Evolutionary conservation across 1,140 invertebrate species (phyloP), one percentile per base, ranked within the genome.

Genomic region (Adelges cooleyi): DNA sequence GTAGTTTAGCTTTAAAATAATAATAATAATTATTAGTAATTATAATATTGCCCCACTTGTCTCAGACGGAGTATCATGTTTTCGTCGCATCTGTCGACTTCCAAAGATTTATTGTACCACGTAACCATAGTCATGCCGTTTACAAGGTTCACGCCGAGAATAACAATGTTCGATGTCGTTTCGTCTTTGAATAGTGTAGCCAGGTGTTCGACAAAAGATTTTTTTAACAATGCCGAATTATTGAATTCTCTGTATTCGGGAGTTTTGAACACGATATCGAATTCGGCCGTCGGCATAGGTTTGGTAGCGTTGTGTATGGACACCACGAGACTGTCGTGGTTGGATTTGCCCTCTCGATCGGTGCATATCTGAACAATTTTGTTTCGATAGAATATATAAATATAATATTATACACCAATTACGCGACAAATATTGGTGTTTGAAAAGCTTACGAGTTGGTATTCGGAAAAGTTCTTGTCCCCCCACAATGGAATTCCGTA

Each of bases 271-370:
- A 82, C 87, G 78, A 94, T 86, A 51, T 83, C 84, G 71, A 91
- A 90, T 70, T 88, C 82, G 29, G 87, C 80, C 73, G 81, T 78
- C 74, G 85, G 74, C 71, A 80, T 70, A 74, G 68, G 71, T 74
- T 77, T 72, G 54, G 81, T 74, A 6, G 81, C 74, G 36, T 77
- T 75, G 38, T 79, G 74, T 0, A 92, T 86, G 56, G 84, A 82
- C 0, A 93, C 87, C 40, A 89, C 82, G 3, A 93, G 75, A 49
- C 85, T 86, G 75, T 92, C 89, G 44, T 82, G 87, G 2, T 85
- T 86, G 38, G 80, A 84, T 53, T 82, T 75, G 40, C 83, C 82
- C 29, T 80, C 84, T 17, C 79, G 82, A 68, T 84, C 84, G 71
- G 85, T 80, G 54, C 84, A 85, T 40, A 74, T 71, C 71, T 76